These are phyloP conservation scores for Nasonia vitripennis DNA, from an alignment of 1,140 invertebrate genomes.

Conservation along the genomic window DNA sequence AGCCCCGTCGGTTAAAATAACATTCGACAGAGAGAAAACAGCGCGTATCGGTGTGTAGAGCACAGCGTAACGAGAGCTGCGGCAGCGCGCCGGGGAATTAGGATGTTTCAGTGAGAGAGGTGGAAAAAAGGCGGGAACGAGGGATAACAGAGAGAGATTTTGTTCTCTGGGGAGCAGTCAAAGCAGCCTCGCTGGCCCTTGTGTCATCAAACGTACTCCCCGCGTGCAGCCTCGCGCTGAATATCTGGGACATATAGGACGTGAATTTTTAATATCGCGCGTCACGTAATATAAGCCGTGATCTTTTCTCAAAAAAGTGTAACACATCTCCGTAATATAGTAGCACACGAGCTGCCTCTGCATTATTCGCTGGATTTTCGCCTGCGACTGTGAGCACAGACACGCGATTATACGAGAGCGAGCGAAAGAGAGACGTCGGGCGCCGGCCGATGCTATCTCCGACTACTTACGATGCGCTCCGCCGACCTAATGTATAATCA, in stretches of 20 bases:
- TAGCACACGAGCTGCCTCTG: no score
- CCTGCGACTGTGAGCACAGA: no score
- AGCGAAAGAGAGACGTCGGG: background rate
- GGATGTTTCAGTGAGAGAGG: conserved; percentile 35
- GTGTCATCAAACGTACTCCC: conserved; percentile 65
- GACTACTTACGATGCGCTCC: conserved; percentile 60
- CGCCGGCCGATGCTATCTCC: conserved; percentile 58
- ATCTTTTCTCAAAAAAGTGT: no score
- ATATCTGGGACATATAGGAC: background rate
- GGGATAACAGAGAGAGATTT: conserved; percentile 70
- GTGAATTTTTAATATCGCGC: conserved; percentile 1
- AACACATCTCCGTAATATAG: no score
- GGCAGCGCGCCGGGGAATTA: background rate
- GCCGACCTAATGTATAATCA: conserved; percentile 66
- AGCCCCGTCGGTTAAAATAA: conserved; percentile 20
- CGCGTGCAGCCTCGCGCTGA: background rate
- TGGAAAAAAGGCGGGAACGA: conserved; percentile 53
- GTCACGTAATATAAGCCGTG: background rate
- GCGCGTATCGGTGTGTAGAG: conserved; percentile 4
- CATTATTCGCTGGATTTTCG: no score
- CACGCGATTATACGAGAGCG: background rate
- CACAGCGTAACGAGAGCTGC: conserved; percentile 2
- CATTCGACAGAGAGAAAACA: conserved; percentile 20
- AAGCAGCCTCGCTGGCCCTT: conserved; percentile 67
- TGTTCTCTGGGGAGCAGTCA: conserved; percentile 74